Evolutionary conservation across 2,797 vertebrate genomes (phyloP).

Genomic region (Sorex maritimensis): DNA sequence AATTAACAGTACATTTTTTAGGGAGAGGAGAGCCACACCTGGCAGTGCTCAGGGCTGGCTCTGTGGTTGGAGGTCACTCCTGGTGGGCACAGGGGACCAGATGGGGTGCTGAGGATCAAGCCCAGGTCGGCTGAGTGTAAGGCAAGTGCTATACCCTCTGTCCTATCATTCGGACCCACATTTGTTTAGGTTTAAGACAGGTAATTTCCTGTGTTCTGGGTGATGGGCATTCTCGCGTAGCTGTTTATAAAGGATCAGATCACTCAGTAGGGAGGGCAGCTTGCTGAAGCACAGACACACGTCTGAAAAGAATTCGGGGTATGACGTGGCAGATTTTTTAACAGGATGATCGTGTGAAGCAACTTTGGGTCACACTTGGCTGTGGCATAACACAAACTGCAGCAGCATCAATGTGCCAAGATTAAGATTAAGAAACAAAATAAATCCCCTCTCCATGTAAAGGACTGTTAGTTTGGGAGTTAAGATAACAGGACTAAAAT

Average conservation of each 20-base stretch:
- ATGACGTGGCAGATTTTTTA: no score
- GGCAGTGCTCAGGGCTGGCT: no score
- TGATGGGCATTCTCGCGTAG: constrained; percentile 42
- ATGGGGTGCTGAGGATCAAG: no score
- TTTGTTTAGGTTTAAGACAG: constrained; percentile 29
- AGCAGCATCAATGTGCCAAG: constrained; percentile 11
- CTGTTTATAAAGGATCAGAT: constrained; percentile 16
- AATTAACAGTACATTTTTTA: constrained; percentile 10
- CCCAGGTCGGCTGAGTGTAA: no score
- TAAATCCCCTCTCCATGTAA: no score
- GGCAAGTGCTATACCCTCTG: no score
- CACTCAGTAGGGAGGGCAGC: constrained; percentile 19
- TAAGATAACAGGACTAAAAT: constrained; percentile 45
- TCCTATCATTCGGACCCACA: neutral
- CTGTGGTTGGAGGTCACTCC: no score
- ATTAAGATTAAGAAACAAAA: neutral
- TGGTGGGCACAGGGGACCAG: no score
- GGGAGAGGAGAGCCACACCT: neutral
- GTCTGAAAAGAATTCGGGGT: constrained; percentile 59
- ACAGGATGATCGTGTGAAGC: no score
- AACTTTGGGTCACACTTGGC: no score
- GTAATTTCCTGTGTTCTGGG: constrained; percentile 43
- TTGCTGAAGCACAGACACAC: constrained; percentile 23
- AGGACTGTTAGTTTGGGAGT: neutral
- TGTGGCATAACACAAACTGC: no score